These are phyloP conservation scores for Ormyrus thymus DNA, from an alignment of 2,888 invertebrate genomes.

Conservation along the genomic window DNA sequence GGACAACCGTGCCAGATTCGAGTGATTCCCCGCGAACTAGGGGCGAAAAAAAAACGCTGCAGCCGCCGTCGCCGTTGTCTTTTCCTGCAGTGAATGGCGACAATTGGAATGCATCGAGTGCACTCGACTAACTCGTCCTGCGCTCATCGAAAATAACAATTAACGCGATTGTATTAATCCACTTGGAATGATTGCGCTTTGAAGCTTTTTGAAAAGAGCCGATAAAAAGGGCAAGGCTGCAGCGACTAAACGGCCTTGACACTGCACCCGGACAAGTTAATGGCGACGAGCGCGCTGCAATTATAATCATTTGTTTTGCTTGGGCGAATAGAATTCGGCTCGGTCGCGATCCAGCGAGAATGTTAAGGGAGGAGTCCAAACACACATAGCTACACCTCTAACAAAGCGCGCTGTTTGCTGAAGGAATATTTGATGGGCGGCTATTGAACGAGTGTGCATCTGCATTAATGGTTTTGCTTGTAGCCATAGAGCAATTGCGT, in stretches of 20 bases:
- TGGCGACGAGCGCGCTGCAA: conserved; percentile 29
- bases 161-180: conserved; percentile 46
- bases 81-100: conserved; percentile 20
- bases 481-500: background rate
- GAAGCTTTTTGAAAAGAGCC: background rate
- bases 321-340: background rate
- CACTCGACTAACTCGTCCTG: background rate
- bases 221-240: conserved; percentile 16
- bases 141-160: conserved; percentile 35
- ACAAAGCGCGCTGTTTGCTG: conserved; percentile 35
- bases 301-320: conserved; percentile 40
- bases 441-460: conserved; percentile 27
- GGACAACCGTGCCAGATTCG: conserved; percentile 55
- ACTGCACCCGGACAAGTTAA: conserved; percentile 1
- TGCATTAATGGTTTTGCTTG: conserved; percentile 31
- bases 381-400: background rate
- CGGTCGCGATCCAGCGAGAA: background rate
- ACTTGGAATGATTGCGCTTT: conserved; percentile 35
- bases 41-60: background rate
- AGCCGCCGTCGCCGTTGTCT: conserved; percentile 14
- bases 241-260: conserved; percentile 9
- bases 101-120: conserved; percentile 30
- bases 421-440: conserved; percentile 40
- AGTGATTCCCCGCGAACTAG: conserved; percentile 37
- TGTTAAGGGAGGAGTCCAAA: conserved; percentile 6